A percentile compares a stretch with the other conserved stretches of the same genome.
Evolutionary conservation across 2,113 vertebrate species (phyloP).

Genomic region (Forbesichthys agassizii): DNA sequence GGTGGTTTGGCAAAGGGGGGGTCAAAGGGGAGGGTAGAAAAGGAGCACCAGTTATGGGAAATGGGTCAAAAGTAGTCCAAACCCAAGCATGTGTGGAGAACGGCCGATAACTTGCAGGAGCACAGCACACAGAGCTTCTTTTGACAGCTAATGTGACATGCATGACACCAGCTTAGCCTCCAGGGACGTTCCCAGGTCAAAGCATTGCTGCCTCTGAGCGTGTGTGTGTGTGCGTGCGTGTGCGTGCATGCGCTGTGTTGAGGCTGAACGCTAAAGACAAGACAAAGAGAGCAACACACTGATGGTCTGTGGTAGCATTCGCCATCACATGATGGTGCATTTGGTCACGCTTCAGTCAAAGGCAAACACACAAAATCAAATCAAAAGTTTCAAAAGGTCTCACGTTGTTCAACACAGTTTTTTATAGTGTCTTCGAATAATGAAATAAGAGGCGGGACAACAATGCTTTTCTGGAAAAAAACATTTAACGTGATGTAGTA

Average conservation of each 20-base stretch:
- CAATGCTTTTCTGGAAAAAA: not conserved
- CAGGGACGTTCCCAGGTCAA: conserved; percentile 62
- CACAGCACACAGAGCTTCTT: conserved; percentile 63
- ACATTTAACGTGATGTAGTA: not conserved
- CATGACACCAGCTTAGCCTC: conserved; percentile 63
- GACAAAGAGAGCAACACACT: conserved; percentile 33
- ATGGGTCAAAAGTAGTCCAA: no score
- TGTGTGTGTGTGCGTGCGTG: conserved; percentile 26
- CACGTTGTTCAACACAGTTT: no score
- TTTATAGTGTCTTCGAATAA: not conserved
- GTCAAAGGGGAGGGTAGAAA: not conserved
- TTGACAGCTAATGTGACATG: conserved; percentile 69
- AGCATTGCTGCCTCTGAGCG: conserved; percentile 15
- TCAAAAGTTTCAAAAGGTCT: no score
- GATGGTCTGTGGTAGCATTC: conserved; percentile 43
- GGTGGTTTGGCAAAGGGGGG: not conserved
- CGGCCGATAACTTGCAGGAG: conserved; percentile 13
- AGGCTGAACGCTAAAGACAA: no score
- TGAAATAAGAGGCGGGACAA: conserved; percentile 10
- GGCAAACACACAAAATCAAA: not conserved
- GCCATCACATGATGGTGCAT: conserved; percentile 63
- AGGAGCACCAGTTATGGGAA: no score
- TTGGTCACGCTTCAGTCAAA: conserved; percentile 55
- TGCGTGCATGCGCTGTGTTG: not conserved
- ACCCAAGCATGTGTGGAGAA: no score